phyloP scores from a whole-genome alignment of 2,113 vertebrate genomes.

The Melanocharis versteri region DNA sequence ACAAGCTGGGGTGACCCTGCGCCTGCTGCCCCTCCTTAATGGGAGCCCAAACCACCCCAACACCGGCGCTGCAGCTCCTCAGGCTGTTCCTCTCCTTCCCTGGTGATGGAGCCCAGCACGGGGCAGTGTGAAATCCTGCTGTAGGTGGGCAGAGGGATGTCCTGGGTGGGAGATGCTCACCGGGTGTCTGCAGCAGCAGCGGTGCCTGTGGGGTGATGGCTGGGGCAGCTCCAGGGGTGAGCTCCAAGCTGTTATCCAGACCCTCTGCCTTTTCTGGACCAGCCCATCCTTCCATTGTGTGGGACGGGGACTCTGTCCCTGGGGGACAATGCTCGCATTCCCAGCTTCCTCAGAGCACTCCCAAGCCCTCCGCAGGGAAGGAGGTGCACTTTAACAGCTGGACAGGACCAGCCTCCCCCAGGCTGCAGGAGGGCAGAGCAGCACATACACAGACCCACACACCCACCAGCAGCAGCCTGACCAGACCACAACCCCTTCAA shows the following conservation, averaged over 20 bases:
- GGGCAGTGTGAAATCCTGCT: rapidly evolving
- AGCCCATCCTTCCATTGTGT: background rate
- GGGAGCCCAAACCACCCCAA: background rate
- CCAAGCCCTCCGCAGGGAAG: background rate
- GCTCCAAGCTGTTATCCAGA: background rate
- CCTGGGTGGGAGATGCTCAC: background rate
- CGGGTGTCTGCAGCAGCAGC: rapidly evolving
- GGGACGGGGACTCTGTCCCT: background rate
- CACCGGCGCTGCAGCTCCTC: background rate
- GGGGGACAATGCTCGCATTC: background rate
- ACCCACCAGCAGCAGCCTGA: background rate
- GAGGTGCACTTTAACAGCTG: background rate
- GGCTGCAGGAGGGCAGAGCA: background rate
- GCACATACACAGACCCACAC: rapidly evolving
- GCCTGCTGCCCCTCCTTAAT: background rate
- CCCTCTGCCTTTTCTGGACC: background rate
- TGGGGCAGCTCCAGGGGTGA: background rate
- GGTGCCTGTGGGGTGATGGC: background rate
- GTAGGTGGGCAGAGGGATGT: rapidly evolving
- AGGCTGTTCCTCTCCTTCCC: background rate
- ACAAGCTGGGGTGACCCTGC: background rate
- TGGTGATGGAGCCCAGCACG: rapidly evolving
- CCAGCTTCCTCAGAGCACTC: background rate
- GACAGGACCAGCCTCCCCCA: background rate
- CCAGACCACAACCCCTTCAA: background rate